phyloP scores from a whole-genome alignment of 2,888 invertebrate species.

The Dasypolia templi region DNA sequence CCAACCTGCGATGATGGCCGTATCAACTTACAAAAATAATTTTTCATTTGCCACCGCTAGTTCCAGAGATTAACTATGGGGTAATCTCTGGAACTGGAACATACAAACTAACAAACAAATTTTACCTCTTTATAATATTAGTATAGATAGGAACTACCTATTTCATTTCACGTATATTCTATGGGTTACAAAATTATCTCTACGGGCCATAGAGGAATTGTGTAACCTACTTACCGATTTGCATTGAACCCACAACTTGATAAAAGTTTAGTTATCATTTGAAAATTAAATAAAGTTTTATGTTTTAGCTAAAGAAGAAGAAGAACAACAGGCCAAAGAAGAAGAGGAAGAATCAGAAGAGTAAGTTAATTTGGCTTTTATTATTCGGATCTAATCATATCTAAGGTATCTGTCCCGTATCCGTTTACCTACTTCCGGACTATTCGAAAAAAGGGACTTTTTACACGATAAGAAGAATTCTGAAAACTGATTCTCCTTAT shows the following conservation, averaged over 20 bases:
- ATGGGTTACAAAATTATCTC: neutral
- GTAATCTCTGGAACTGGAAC: too few relatives aligned
- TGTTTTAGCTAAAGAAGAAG: slow-evolving; percentile 30
- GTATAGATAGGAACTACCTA: neutral
- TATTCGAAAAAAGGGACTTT: too few relatives aligned
- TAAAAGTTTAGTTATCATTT: neutral
- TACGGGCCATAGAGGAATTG: neutral
- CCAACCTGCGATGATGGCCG: too few relatives aligned
- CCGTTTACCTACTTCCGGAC: neutral
- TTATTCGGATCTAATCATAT: neutral
- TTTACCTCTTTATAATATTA: too few relatives aligned
- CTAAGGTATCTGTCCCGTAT: too few relatives aligned
- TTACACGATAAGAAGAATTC: too few relatives aligned
- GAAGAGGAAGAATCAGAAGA: slow-evolving; percentile 29
- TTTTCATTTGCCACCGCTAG: too few relatives aligned
- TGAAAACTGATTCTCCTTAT: too few relatives aligned
- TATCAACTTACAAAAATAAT: neutral
- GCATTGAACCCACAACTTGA: neutral
- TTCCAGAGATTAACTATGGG: too few relatives aligned
- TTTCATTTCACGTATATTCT: neutral
- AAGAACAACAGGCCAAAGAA: slow-evolving; percentile 1
- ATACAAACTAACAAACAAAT: too few relatives aligned
- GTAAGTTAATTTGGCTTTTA: slow-evolving; percentile 28
- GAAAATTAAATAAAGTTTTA: neutral
- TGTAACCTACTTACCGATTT: neutral